phyloP scores from a whole-genome alignment of 2,888 invertebrate genomes.

The Drosophila sordidula region DNA sequence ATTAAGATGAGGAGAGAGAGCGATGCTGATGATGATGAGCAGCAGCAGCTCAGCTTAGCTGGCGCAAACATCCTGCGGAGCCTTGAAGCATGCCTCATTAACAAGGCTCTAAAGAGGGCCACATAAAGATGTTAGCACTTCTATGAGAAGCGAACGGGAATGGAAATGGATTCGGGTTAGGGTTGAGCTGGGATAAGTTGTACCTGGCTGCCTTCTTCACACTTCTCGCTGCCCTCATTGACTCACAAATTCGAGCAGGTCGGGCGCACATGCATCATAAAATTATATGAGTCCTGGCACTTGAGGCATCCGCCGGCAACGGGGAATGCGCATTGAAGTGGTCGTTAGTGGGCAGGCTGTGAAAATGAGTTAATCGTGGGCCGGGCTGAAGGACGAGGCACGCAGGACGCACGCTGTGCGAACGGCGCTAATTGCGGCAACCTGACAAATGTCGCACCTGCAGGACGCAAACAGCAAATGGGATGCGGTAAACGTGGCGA shows the following conservation, averaged over 20 bases:
- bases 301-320: conserved; percentile 34
- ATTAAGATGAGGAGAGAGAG: conserved; percentile 3
- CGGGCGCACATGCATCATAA: conserved; percentile 56
- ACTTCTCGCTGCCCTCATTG: neutral
- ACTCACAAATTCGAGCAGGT: conserved; percentile 17
- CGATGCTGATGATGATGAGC: neutral
- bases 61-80: neutral
- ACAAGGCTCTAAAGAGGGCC: conserved; percentile 18
- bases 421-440: conserved; percentile 73
- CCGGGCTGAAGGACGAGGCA: conserved; percentile 10
- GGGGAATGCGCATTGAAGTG: conserved; percentile 26
- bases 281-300: conserved; percentile 58
- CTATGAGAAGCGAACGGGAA: conserved; percentile 12
- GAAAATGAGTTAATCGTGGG: conserved; percentile 64
- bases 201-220: neutral
- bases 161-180: conserved; percentile 4
- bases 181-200: neutral
- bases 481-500: conserved; percentile 45
- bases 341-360: conserved; percentile 35
- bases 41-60: neutral
- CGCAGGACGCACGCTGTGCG: neutral
- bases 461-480: conserved; percentile 51
- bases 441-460: conserved; percentile 80
- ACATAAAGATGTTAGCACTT: conserved; percentile 56
- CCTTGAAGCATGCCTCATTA: conserved; percentile 19